These are phyloP conservation scores for Capricornis sumatraensis DNA, from an alignment of 2,113 vertebrate species.

Conservation along the genomic window DNA sequence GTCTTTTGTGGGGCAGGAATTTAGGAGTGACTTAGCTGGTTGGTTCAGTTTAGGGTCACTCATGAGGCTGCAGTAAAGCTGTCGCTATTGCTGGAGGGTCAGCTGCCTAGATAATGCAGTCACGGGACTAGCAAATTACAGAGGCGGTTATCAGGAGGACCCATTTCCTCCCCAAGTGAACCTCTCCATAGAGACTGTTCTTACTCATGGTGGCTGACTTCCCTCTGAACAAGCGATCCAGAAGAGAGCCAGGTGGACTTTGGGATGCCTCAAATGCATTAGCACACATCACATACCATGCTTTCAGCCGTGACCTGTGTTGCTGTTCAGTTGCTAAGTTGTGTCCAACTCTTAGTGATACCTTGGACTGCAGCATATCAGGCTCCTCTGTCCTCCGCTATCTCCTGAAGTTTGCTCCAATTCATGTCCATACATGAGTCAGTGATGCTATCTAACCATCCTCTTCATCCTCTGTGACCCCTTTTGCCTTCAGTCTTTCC, in stretches of 20 bases:
- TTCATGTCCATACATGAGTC: background rate
- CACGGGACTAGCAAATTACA: accelerated
- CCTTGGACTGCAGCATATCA: background rate
- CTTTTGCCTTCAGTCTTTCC: background rate
- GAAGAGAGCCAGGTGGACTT: background rate
- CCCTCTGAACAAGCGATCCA: background rate
- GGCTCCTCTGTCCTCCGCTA: background rate
- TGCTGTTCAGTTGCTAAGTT: background rate
- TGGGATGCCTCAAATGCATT: background rate
- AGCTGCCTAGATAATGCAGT: background rate
- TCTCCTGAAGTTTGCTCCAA: background rate
- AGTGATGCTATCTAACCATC: background rate
- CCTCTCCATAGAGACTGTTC: background rate
- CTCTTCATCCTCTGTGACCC: background rate
- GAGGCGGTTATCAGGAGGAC: background rate
- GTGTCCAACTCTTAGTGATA: background rate
- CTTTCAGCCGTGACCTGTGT: background rate
- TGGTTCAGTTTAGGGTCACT: background rate
- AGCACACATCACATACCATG: background rate
- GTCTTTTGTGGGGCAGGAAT: background rate
- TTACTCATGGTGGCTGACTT: background rate
- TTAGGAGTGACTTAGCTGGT: background rate
- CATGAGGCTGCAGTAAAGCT: background rate
- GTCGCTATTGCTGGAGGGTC: background rate
- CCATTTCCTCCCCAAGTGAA: background rate